Evolutionary conservation across 1,140 invertebrate species (phyloP), one percentile per base, ranked within the genome.

Genomic region (Neotoxoptera formosana): DNA sequence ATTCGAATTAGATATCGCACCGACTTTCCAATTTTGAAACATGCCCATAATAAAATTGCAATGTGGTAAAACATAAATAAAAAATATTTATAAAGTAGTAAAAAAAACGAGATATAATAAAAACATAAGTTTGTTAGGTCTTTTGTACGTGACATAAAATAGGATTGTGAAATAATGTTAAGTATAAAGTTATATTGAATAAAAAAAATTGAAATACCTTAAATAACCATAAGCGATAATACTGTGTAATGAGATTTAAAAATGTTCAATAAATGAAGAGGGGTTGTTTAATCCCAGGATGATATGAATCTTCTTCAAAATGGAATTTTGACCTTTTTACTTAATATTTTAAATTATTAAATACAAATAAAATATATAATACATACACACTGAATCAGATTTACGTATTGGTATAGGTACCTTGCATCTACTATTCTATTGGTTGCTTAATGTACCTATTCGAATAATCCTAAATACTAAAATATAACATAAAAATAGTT

Each of bases 31-130:
- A 48, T 87, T 87, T 36, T 47, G 45, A 47, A 87, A 87, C 11
- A 47, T 87, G 11, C 45, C 84, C 23, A n/a, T 87, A 48, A 87
- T 87, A 87, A 87, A 87, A 87, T 47, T 47, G 25, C 25, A 30
- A 36, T 87, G 30, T 87, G 84, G 45, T 87, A 47, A 87, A 47
- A 47, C 47, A 87, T 67, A 47, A 47, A 87, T 41, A 87, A 87
- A 87, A 47, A 17, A n/a, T 47, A 47, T 87, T 87, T n/a, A 48
- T n/a, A 48, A 87, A 47, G 84, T 47, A 87, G 45, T 87, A 87
- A 87, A 87, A 53, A 53, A 83, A 86, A 47, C 30, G 7, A 87
- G 45, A 48, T 87, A n/a, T 48, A 87, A 87, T 87, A 87, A 87
- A 87, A 87, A 30, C 25, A 48, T n/a, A 48, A 86, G 45, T 86